Percentiles rank a stretch among this genome's conserved stretches.
phyloP scores from a whole-genome alignment of 2,888 invertebrate genomes.

The Portevinia maculata region DNA sequence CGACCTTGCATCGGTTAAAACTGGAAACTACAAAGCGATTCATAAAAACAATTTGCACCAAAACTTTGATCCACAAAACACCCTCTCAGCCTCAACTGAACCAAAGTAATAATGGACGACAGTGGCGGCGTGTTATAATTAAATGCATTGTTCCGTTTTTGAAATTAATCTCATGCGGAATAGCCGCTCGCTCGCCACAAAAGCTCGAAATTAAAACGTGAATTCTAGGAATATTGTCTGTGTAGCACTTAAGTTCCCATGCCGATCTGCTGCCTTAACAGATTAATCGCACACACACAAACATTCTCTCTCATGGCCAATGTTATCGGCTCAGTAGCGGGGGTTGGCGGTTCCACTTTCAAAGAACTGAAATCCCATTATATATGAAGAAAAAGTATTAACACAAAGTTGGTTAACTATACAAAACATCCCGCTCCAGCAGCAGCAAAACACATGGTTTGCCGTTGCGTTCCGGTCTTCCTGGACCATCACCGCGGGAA shows the following conservation, averaged over 20 bases:
- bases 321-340: not conserved
- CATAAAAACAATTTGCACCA: conserved; percentile 40
- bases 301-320: no score
- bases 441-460: conserved; percentile 20
- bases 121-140: conserved; percentile 56
- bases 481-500: not conserved
- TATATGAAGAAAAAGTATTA: conserved; percentile 40
- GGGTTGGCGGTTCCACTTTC: conserved; percentile 7
- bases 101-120: conserved; percentile 41
- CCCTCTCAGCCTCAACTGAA: not conserved
- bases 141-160: conserved; percentile 66
- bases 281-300: conserved; percentile 6
- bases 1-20: conserved; percentile 55
- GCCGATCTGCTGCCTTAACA: conserved; percentile 15
- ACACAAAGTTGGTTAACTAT: conserved; percentile 43
- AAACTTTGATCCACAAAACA: conserved; percentile 30
- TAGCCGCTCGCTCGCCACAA: conserved; percentile 41
- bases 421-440: conserved; percentile 10
- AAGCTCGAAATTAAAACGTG: conserved; percentile 57
- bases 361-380: conserved; percentile 51
- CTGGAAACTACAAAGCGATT: conserved; percentile 52
- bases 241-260: conserved; percentile 54
- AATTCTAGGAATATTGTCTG: conserved; percentile 70
- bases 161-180: conserved; percentile 62
- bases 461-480: conserved; percentile 50